Percentiles rank a stretch among this genome's conserved stretches.
These are phyloP conservation scores for Todus mexicanus DNA, from an alignment of 2,797 vertebrate species.

Conservation along the genomic window DNA sequence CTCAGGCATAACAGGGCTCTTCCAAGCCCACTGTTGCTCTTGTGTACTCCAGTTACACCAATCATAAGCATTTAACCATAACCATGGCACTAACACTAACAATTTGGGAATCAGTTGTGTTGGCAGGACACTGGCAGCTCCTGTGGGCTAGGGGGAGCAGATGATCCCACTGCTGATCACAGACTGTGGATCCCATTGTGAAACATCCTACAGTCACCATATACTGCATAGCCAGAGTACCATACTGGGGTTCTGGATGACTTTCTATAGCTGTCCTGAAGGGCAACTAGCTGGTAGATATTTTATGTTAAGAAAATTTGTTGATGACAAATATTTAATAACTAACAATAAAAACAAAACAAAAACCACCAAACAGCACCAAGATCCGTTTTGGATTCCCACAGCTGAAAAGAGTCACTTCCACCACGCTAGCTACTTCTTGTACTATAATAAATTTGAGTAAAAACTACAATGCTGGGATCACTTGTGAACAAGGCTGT, in stretches of 20 bases:
- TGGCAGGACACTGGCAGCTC: background rate
- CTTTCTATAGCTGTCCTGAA: background rate
- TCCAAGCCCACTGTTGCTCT: background rate
- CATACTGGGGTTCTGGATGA: background rate
- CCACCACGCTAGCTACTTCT: background rate
- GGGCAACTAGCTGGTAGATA: background rate
- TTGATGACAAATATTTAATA: background rate
- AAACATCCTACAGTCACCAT: background rate
- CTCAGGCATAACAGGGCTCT: background rate
- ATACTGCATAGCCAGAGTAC: background rate
- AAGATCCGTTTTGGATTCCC: background rate
- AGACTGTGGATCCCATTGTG: rapidly evolving
- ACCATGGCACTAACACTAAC: background rate
- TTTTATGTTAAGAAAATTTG: background rate
- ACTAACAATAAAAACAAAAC: background rate
- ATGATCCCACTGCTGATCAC: background rate
- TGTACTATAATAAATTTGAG: background rate
- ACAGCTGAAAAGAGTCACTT: background rate
- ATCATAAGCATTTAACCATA: background rate
- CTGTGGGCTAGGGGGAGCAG: background rate
- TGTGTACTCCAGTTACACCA: background rate
- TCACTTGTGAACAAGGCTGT: background rate
- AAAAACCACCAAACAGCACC: background rate
- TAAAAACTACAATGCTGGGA: background rate
- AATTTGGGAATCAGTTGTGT: background rate